Conservation (phyloP, 2,888 invertebrate species). For the Linnaemya vulpina region DNA sequence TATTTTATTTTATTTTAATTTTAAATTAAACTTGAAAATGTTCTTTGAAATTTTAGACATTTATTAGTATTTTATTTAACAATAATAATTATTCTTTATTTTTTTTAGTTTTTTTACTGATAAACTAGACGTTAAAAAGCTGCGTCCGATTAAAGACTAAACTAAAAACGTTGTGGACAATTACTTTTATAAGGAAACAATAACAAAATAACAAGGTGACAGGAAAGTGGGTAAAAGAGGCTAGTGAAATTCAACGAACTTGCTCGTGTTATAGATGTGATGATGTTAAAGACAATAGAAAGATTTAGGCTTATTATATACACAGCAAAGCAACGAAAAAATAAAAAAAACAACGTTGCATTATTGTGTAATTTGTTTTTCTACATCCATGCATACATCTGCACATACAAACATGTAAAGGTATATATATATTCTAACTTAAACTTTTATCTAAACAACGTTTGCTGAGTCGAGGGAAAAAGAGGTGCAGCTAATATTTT, state of each 20-base stretch:
- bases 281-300: constrained; percentile 34
- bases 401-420: too few relatives aligned
- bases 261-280: constrained; percentile 36
- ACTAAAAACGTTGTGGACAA: constrained; percentile 42
- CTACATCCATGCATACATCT: background rate
- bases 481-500: background rate
- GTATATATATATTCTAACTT: background rate
- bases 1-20: constrained; percentile 60
- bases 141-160: constrained; percentile 68
- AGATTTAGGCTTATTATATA: constrained; percentile 41
- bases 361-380: constrained; percentile 38
- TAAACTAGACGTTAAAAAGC: constrained; percentile 50
- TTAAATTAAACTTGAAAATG: constrained; percentile 64
- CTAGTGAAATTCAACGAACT: constrained; percentile 38
- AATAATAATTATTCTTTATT: constrained; percentile 38
- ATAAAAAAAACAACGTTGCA: constrained; percentile 39
- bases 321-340: constrained; percentile 15
- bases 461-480: background rate
- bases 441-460: background rate
- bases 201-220: constrained; percentile 36
- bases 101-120: background rate
- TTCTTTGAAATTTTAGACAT: constrained; percentile 66
- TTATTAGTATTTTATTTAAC: constrained; percentile 20
- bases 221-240: constrained; percentile 55
- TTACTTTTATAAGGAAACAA: constrained; percentile 67